These are phyloP conservation scores for Caenorhabditis plicata DNA, from an alignment of 2,888 invertebrate genomes.

Conservation along the genomic window DNA sequence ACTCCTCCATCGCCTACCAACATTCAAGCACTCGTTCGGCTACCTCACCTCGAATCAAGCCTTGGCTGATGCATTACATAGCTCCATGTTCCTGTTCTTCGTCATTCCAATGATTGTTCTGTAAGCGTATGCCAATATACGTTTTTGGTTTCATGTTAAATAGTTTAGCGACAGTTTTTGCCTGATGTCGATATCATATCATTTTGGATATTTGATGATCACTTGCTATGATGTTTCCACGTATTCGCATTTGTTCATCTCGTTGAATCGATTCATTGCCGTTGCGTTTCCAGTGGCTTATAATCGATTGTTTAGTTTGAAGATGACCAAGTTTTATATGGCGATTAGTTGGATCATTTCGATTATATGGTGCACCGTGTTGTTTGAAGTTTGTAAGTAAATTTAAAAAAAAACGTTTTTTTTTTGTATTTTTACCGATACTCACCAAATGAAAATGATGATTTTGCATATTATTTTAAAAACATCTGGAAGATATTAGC, in stretches of 20 bases:
- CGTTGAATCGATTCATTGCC: conserved; percentile 34
- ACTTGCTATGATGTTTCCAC: conserved; percentile 39
- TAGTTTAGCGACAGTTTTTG: too few relatives aligned
- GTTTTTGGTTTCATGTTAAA: too few relatives aligned
- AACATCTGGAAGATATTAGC: too few relatives aligned
- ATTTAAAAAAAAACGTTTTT: too few relatives aligned
- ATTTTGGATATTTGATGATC: conserved; percentile 28
- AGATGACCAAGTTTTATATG: too few relatives aligned
- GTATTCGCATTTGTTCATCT: conserved; percentile 38
- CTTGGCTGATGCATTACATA: conserved; percentile 35
- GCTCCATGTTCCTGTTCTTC: conserved; percentile 30
- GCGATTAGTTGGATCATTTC: too few relatives aligned
- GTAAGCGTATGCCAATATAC: conserved; percentile 10
- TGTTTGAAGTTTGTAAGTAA: too few relatives aligned
- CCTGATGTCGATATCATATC: too few relatives aligned
- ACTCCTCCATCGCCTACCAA: conserved; percentile 25
- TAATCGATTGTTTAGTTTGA: conserved; percentile 23
- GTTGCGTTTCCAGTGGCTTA: conserved; percentile 28
- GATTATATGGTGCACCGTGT: too few relatives aligned
- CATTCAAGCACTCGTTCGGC: conserved; percentile 43
- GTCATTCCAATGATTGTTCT: conserved; percentile 35
- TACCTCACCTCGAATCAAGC: conserved; percentile 32
- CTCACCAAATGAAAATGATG: too few relatives aligned
- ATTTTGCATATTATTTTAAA: too few relatives aligned
- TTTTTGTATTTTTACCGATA: too few relatives aligned